Conservation (phyloP, 2,113 vertebrate species). For the Corapipo altera region DNA sequence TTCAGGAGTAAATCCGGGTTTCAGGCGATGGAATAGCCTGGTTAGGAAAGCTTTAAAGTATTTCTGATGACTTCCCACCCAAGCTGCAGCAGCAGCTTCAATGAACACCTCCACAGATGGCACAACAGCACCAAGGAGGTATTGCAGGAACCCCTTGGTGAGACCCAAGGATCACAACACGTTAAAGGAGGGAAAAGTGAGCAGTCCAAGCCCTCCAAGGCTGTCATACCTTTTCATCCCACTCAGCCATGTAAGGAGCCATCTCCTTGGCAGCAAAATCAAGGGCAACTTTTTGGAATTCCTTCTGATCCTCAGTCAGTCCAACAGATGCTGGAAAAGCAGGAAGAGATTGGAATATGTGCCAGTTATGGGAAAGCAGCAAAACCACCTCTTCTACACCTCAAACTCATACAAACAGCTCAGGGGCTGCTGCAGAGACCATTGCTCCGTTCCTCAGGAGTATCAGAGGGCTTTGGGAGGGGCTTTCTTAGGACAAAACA, state of each 20-base stretch:
- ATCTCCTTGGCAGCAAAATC: slow-evolving; percentile 95
- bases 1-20: neutral
- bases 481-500: neutral
- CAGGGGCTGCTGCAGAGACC: neutral
- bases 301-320: slow-evolving; percentile 92
- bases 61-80: neutral
- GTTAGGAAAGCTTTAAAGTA: neutral
- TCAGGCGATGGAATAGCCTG: neutral
- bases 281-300: slow-evolving; percentile 95
- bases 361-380: neutral
- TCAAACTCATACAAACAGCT: neutral
- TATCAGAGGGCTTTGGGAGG: neutral
- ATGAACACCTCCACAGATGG: neutral
- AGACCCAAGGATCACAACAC: neutral
- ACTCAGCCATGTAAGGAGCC: slow-evolving; percentile 93
- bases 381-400: accelerated
- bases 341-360: accelerated
- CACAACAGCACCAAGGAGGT: neutral
- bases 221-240: slow-evolving; percentile 89
- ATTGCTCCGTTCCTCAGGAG: neutral
- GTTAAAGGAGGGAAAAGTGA: neutral
- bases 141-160: neutral
- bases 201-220: neutral
- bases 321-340: slow-evolving; percentile 80
- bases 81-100: neutral